phyloP scores from a whole-genome alignment of 1,140 invertebrate genomes.

The Drosophila triauraria region DNA sequence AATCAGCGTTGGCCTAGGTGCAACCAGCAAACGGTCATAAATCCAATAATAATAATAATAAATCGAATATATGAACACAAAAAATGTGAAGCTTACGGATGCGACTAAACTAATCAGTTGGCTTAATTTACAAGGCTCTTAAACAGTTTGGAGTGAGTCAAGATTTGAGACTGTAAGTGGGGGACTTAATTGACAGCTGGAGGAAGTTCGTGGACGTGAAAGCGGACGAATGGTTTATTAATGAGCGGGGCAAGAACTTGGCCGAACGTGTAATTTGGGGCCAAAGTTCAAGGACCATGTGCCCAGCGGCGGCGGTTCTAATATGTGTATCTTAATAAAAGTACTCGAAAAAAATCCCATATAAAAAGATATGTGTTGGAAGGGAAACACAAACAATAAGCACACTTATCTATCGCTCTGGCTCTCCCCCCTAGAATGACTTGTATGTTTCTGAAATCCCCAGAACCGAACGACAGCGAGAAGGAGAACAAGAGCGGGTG shows the following conservation, averaged over 20 bases:
- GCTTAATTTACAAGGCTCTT: constrained; percentile 36
- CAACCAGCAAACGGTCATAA: constrained; percentile 31
- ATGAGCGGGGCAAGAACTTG: constrained; percentile 24
- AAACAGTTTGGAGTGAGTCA: constrained; percentile 27
- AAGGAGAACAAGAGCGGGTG: constrained; percentile 6
- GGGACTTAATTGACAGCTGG: constrained; percentile 38
- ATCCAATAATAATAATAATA: constrained; percentile 36
- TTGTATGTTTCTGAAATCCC: constrained; percentile 27
- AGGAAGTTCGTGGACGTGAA: constrained; percentile 18
- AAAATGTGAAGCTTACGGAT: constrained; percentile 1
- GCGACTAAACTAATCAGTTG: constrained; percentile 25
- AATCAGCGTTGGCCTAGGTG: constrained; percentile 25
- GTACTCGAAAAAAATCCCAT: not conserved
- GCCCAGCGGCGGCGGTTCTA: constrained; percentile 4
- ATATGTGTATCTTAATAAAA: constrained; percentile 42
- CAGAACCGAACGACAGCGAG: constrained; percentile 1
- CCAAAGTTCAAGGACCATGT: constrained; percentile 49
- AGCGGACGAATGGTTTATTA: constrained; percentile 44
- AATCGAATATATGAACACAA: constrained; percentile 12
- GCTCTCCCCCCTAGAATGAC: constrained; percentile 30
- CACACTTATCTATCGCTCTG: constrained; percentile 36
- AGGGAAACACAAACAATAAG: constrained; percentile 26
- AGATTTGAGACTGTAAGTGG: constrained; percentile 33
- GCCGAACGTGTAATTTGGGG: constrained; percentile 35
- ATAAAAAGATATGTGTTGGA: constrained; percentile 10